Conservation (phyloP, 2,888 invertebrate species). For the Melanophora roralis region DNA sequence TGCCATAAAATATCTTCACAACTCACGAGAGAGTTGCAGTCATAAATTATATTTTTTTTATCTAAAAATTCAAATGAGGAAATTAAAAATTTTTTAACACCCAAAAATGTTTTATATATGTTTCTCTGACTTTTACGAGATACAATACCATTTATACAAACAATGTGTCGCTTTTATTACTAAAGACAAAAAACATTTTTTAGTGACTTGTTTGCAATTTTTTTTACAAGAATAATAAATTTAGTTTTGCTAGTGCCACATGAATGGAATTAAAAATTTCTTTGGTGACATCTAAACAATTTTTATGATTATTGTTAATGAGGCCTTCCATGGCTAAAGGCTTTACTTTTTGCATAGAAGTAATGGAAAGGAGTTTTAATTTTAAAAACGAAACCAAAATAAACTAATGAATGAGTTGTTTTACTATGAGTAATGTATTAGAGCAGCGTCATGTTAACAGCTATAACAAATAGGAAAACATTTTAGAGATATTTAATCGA, state of each 20-base stretch:
- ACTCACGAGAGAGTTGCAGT: background rate
- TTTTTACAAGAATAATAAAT: constrained; percentile 32
- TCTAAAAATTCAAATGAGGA: background rate
- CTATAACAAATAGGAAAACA: constrained; percentile 22
- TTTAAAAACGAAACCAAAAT: background rate
- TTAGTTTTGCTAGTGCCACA: background rate
- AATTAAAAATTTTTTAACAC: constrained; percentile 18
- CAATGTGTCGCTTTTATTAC: constrained; percentile 3
- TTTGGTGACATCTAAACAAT: constrained; percentile 28
- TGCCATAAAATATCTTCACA: background rate
- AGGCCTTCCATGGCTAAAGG: constrained; percentile 23
- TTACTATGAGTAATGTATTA: constrained; percentile 42
- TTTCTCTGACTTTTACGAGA: background rate
- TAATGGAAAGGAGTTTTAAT: background rate
- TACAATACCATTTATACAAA: background rate
- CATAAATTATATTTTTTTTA: constrained; percentile 16
- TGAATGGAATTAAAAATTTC: constrained; percentile 7
- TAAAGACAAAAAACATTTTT: background rate
- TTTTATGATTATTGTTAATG: constrained; percentile 54
- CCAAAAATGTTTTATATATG: background rate
- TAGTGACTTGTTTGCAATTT: constrained; percentile 41
- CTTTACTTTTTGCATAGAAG: background rate
- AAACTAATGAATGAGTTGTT: constrained; percentile 48
- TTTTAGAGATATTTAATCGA: constrained; percentile 18
- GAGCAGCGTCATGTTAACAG: constrained; percentile 27